Conservation (phyloP, 2,797 vertebrate species). For the Danio albolineatus region DNA sequence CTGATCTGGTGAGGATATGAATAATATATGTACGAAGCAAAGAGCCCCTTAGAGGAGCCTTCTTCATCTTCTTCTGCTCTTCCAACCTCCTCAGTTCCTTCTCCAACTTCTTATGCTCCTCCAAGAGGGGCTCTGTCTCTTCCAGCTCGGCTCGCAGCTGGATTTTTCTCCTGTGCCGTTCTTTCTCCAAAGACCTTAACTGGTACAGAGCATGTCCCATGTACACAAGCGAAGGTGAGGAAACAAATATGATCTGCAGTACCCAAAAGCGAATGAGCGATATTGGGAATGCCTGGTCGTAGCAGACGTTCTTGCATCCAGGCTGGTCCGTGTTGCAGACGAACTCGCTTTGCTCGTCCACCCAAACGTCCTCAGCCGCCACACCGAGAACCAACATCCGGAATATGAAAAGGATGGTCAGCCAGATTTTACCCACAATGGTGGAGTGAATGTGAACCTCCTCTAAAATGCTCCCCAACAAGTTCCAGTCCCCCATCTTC, state of each 20-base stretch:
- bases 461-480: conserved; percentile 92
- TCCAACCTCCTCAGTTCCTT: conserved; percentile 87
- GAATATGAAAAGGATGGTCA: conserved; percentile 95
- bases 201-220: conserved; percentile 94
- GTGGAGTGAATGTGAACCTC: conserved; percentile 96
- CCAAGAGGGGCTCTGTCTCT: conserved; percentile 74
- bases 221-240: conserved; percentile 91
- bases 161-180: conserved; percentile 82
- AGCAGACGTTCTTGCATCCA: conserved; percentile 92
- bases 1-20: conserved; percentile 91
- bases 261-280: conserved; percentile 96
- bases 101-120: conserved; percentile 85
- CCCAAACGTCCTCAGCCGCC: conserved; percentile 93
- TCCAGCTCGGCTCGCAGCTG: conserved; percentile 84
- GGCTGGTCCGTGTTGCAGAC: conserved; percentile 95
- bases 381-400: conserved; percentile 93
- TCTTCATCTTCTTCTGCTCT: conserved; percentile 88
- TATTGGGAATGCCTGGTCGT: conserved; percentile 91
- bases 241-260: conserved; percentile 94
- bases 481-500: conserved; percentile 97
- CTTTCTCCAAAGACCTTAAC: conserved; percentile 87
- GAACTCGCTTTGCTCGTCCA: conserved; percentile 92
- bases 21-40: conserved; percentile 90
- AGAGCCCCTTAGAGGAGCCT: conserved; percentile 89
- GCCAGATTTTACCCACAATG: conserved; percentile 95